These are phyloP conservation scores for Opisthocomus hoazin DNA, from an alignment of 2,113 vertebrate species.

Conservation along the genomic window DNA sequence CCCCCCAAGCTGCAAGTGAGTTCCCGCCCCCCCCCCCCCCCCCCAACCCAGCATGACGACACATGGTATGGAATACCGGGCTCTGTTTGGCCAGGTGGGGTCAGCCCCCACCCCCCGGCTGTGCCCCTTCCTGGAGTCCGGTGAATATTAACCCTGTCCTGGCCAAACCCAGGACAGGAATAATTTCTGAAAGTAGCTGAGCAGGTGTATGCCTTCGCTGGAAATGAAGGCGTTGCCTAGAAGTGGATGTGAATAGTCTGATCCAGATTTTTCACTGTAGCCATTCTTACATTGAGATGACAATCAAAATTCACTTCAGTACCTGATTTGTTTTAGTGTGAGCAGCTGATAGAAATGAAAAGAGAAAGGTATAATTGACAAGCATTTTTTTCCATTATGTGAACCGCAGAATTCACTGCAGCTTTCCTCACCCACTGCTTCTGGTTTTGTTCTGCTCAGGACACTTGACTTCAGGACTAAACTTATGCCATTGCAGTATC, in stretches of 20 bases:
- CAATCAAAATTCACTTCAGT: neutral
- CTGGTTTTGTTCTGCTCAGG: neutral
- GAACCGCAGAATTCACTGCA: neutral
- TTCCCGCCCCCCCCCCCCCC: too few species aligned
- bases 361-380: neutral
- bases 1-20: too few species aligned
- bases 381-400: neutral
- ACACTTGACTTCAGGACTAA: neutral
- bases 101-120: too few species aligned
- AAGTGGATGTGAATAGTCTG: neutral
- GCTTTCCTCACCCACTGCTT: neutral
- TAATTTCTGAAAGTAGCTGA: neutral
- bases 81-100: too few species aligned
- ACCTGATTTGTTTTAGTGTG: neutral
- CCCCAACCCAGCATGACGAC: too few species aligned
- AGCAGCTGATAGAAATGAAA: neutral
- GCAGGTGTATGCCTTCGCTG: neutral
- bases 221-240: neutral
- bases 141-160: too few species aligned
- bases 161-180: too few species aligned
- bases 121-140: too few species aligned
- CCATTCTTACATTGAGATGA: neutral
- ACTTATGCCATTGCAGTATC: neutral
- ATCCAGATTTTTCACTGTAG: neutral
- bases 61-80: too few species aligned